phyloP scores from a whole-genome alignment of 1,140 invertebrate genomes.

The Aphaenogaster rudis region DNA sequence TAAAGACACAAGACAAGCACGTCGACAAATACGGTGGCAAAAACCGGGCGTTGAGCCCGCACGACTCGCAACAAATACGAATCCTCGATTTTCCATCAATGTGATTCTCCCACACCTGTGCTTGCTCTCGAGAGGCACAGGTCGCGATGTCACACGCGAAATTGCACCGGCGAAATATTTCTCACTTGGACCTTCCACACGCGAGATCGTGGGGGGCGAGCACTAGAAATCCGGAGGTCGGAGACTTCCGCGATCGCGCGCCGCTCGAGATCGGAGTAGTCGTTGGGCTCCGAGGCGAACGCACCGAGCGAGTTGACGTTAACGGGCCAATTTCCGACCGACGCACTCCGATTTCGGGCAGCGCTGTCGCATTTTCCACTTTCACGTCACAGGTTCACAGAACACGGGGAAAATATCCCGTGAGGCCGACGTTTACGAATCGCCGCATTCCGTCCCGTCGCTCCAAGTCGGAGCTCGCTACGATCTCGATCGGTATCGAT shows the following conservation, averaged over 20 bases:
- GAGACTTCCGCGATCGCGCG: slow-evolving; percentile 20
- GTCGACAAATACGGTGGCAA: not conserved
- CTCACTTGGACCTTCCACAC: slow-evolving; percentile 1
- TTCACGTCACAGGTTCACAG: slow-evolving; percentile 24
- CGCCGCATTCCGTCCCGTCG: slow-evolving; percentile 36
- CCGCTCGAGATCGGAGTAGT: not conserved
- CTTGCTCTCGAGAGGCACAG: not conserved
- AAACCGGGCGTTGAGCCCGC: not conserved
- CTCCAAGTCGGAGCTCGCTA: slow-evolving; percentile 5
- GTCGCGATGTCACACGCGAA: not conserved
- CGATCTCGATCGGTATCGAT: slow-evolving; percentile 26
- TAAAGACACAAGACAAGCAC: not conserved
- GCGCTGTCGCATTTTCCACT: slow-evolving; percentile 51
- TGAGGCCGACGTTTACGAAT: not conserved
- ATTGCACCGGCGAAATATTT: not conserved
- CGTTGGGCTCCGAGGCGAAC: not conserved
- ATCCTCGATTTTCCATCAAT: slow-evolving; percentile 40
- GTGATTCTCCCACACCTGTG: not conserved
- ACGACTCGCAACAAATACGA: not conserved
- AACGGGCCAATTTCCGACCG: slow-evolving; percentile 27
- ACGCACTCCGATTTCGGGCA: slow-evolving; percentile 28
- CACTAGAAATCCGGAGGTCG: slow-evolving; percentile 4
- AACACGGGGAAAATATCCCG: not conserved
- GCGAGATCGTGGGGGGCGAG: not conserved
- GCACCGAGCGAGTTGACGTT: not conserved